These are phyloP conservation scores for Drosophila equinoxialis DNA, from an alignment of 1,140 invertebrate species.

Conservation along the genomic window DNA sequence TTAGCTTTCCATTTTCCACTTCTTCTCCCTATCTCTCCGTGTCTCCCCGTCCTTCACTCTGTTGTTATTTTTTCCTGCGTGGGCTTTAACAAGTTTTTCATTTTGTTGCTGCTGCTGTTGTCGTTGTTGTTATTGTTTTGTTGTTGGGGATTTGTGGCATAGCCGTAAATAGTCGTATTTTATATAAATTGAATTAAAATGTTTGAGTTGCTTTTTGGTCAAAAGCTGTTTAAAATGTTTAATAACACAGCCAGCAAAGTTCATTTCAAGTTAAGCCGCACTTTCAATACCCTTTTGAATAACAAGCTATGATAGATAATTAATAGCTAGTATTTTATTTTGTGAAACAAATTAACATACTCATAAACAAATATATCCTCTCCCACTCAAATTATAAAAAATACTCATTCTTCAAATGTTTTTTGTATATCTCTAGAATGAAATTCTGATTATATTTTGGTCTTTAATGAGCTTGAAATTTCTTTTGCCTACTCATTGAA, in stretches of 20 bases:
- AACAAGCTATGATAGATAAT: too few species aligned
- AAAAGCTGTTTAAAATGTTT: conserved; percentile 10
- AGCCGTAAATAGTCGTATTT: conserved; percentile 28
- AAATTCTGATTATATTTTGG: conserved; percentile 5
- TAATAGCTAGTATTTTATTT: too few species aligned
- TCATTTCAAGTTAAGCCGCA: not conserved
- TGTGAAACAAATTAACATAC: too few species aligned
- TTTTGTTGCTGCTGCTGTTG: conserved; percentile 5
- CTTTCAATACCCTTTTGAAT: not conserved
- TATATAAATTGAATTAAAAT: conserved; percentile 55
- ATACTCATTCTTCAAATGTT: not conserved
- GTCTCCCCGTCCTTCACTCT: not conserved
- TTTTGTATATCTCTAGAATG: not conserved
- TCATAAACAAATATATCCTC: too few species aligned
- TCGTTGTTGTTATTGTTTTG: conserved; percentile 1
- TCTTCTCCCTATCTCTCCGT: not conserved
- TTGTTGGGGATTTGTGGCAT: conserved; percentile 28
- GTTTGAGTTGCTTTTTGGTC: conserved; percentile 14
- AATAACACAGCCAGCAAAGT: not conserved
- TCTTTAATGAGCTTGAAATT: conserved; percentile 64
- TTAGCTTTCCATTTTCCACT: conserved; percentile 40
- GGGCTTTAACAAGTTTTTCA: conserved; percentile 50
- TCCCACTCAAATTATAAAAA: not conserved
- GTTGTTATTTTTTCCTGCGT: conserved; percentile 36
- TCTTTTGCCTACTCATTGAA: conserved; percentile 77